These are phyloP conservation scores for Empidonax traillii DNA, from an alignment of 2,113 vertebrate species.

Conservation along the genomic window DNA sequence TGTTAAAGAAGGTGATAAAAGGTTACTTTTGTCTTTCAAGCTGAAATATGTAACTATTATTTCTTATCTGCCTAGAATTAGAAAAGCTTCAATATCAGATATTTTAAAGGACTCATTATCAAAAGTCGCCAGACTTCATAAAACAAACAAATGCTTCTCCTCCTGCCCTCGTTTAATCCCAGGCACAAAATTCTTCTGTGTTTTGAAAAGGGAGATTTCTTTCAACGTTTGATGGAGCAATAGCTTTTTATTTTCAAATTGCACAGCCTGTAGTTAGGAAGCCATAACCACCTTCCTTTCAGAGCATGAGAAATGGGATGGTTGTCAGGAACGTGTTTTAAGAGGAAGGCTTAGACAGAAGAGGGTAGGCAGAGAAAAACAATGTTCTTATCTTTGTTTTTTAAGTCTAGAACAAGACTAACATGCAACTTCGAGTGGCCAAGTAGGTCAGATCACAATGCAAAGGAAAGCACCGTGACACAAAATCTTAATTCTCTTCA, in stretches of 20 bases:
- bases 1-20: slow-evolving; percentile 73
- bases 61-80: slow-evolving; percentile 68
- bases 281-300: neutral
- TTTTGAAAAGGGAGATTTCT: slow-evolving; percentile 1
- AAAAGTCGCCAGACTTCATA: slow-evolving; percentile 66
- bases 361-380: neutral
- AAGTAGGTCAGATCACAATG: neutral
- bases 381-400: neutral
- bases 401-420: neutral
- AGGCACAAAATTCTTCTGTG: slow-evolving; percentile 32
- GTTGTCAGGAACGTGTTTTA: slow-evolving; percentile 1
- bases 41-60: slow-evolving; percentile 69
- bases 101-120: slow-evolving; percentile 70
- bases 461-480: neutral
- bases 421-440: neutral
- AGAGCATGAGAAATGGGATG: neutral
- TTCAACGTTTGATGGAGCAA: neutral
- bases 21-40: slow-evolving; percentile 72
- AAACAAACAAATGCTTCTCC: slow-evolving; percentile 61
- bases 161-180: slow-evolving; percentile 44
- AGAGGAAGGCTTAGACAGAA: neutral
- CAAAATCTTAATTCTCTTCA: neutral
- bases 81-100: slow-evolving; percentile 45
- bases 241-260: slow-evolving; percentile 21
- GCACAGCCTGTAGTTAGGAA: neutral